Evolutionary conservation across 2,888 invertebrate genomes (phyloP), one percentile per base, ranked within the genome.

Genomic region (Nymphalis urticae): DNA sequence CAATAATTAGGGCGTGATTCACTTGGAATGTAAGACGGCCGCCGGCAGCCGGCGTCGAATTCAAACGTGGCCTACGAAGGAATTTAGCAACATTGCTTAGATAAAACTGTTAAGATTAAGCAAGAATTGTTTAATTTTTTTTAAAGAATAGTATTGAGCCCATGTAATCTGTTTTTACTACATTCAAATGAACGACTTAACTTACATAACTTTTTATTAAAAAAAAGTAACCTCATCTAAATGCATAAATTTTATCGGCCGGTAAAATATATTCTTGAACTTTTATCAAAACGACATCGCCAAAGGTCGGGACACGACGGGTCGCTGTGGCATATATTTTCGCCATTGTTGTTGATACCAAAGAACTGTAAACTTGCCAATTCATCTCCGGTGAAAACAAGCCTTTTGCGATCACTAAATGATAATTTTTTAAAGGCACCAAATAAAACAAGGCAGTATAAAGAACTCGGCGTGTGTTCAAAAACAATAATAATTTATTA

Each of bases 301-400:
- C 54, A 81, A 79, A 82, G 82, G 81, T 82, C 80, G 74, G 62
- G 53, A 68, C 79, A 63, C 80, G 75, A 78, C 78, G 77, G 79
- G 82, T 76, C 75, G 73, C 72, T 58, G 73, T 72, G 78, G 75
- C 78, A 81, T 74, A 78, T 79, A 76, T 77, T 75, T 73, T 58
- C 36, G 75, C 75, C 71, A 80, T 82, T 82, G 80, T 83, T 79
- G 76, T 78, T 73, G 74, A 78, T 76, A 74, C 69, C 66, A 72
- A 64, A 62, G 68, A 73, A 71, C 75, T 73, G 68, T 77, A 75
- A 77, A 75, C 79, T 68, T 77, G 86, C 77, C 79, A 80, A 85
- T 80, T 89, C 87, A 89, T 86, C 84, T 79, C 79, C 79, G 76
- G 86, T 82, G 86, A 87, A 88, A 88, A 87, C 85, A 84, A 85